A percentile compares a stretch with the other conserved stretches of the same genome.
Conservation (phyloP, 1,140 invertebrate genomes). For the Ceratosolen solmsi region DNA sequence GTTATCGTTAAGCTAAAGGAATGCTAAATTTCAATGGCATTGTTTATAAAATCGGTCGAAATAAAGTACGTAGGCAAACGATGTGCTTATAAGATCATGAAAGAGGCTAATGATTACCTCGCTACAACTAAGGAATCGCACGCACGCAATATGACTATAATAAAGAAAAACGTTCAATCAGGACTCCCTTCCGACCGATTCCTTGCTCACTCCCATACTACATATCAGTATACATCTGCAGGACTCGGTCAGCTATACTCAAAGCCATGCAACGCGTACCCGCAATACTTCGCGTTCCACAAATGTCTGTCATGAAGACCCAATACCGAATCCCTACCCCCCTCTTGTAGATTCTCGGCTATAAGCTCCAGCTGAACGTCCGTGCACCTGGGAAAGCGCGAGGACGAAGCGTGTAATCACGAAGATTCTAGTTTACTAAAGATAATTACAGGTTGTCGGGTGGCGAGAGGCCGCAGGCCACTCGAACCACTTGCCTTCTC, state of each 20-base stretch:
- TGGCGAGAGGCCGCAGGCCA: not conserved
- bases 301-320: not conserved
- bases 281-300: not conserved
- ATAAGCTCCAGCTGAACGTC: not conserved
- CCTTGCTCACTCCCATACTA: not conserved
- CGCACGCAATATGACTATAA: not conserved
- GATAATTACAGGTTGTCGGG: constrained; percentile 69
- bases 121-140: not conserved
- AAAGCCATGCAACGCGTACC: not conserved
- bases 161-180: not conserved
- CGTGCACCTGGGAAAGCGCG: constrained; percentile 60
- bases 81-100: constrained; percentile 53
- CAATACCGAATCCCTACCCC: not conserved
- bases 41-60: not conserved
- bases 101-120: constrained; percentile 4
- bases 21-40: constrained; percentile 15
- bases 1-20: constrained; percentile 45
- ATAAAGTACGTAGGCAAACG: constrained; percentile 43
- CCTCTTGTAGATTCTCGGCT: not conserved
- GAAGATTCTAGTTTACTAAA: constrained; percentile 71
- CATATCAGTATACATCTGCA: not conserved
- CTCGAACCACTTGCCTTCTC: constrained; percentile 21
- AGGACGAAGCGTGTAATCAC: constrained; percentile 65
- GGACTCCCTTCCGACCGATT: not conserved
- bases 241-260: not conserved